Evolutionary conservation across 2,888 invertebrate species (phyloP).

Genomic region (Celastrina argiolus): DNA sequence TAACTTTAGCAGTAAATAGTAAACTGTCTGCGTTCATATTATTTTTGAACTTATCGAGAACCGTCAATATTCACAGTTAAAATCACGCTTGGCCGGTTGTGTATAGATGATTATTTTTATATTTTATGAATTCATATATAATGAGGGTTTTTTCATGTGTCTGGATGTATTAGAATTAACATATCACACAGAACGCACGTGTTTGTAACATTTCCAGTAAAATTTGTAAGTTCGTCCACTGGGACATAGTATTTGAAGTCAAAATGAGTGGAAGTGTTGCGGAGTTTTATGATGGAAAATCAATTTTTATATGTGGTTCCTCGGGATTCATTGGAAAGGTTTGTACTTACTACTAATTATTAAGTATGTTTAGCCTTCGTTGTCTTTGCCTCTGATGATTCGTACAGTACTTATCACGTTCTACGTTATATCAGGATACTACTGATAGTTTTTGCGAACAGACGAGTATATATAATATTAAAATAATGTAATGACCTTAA

Average conservation of each 20-base stretch:
- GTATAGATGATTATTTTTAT: background rate
- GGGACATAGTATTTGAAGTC: background rate
- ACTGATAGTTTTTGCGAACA: too few species aligned
- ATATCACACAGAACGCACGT: background rate
- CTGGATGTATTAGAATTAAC: background rate
- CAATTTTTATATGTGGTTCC: slow-evolving; percentile 45
- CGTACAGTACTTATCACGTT: too few species aligned
- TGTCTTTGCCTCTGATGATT: too few species aligned
- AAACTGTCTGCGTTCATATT: too few species aligned
- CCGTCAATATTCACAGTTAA: background rate
- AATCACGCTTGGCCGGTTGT: background rate
- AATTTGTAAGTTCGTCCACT: background rate
- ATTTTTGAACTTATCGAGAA: background rate
- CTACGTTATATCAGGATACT: too few species aligned
- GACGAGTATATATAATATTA: too few species aligned
- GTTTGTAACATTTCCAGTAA: background rate
- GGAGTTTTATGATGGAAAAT: slow-evolving; percentile 40
- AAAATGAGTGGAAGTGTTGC: slow-evolving; percentile 16
- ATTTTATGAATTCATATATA: background rate
- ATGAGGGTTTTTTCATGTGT: background rate
- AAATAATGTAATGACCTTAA: too few species aligned
- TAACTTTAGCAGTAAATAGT: too few species aligned
- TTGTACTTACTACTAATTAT: slow-evolving; percentile 24
- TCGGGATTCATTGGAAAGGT: slow-evolving; percentile 48
- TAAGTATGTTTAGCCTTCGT: too few species aligned